Evolutionary conservation across 2,888 invertebrate species (phyloP), one percentile per base, ranked within the genome.

Genomic region (Plusia festucae): DNA sequence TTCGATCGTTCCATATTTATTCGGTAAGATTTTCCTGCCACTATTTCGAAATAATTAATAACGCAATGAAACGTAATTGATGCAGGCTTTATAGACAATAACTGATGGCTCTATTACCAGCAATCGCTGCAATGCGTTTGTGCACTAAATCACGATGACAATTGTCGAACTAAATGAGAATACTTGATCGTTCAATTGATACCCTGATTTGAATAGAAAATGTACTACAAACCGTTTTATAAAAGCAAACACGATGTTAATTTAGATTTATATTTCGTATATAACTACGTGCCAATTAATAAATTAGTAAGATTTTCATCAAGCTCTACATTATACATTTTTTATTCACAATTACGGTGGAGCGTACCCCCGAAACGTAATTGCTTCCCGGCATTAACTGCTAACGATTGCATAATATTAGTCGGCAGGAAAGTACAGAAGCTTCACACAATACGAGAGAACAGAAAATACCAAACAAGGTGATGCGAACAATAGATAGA

Each of bases 371-470:
- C 53, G 52, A 60, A 73, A 68, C 69, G 76, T 65, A 65, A 78
- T 63, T 75, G 70, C 40, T 70, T 75, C 46, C 60, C 44, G 59
- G 24, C 27, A 58, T 65, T 65, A 74, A 78, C 58, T 78, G 79
- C 60, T 69, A 61, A 75, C 61, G 62, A 61, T 75, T 60, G 76
- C 70, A 57, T 65, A 74, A 60, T 32, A 40, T 30, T 32, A 57
- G 34, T 18, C 20, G 7, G 13, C 8, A 40, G 32, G 16, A 1
- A 11, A 2, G 8, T 9, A 15, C 61, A 56, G 51, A 62, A 78
- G 56, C 20, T 32, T 11, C 44, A 62, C 22, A 27, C 11, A 32
- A 53, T 30, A 55, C 32, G 22, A 2, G n/a, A n/a, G n/a, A n/a
- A n/a, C n/a, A n/a, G n/a, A n/a, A n/a, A n/a, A n/a, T n/a, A n/a